These are phyloP conservation scores for Drosophila kikkawai DNA, from an alignment of 1,140 invertebrate species.

Conservation along the genomic window DNA sequence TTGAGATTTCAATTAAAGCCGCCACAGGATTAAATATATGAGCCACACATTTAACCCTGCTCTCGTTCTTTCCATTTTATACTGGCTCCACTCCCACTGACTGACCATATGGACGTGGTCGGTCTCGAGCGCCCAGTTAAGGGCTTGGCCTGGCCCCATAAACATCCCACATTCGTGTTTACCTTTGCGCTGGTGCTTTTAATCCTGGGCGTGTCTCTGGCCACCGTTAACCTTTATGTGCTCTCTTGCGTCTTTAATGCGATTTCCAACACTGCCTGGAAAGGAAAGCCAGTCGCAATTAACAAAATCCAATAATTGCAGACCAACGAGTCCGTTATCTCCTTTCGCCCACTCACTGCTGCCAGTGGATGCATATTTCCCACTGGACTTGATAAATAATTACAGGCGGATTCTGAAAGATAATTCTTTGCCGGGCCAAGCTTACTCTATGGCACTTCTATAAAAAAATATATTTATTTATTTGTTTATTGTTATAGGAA, in stretches of 20 bases:
- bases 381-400: conserved; percentile 40
- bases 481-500: too few relatives aligned
- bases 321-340: conserved; percentile 23
- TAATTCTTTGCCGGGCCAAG: conserved; percentile 5
- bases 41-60: conserved; percentile 2
- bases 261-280: conserved; percentile 48
- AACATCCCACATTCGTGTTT: conserved; percentile 57
- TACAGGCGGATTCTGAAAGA: not conserved
- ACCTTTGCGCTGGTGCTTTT: conserved; percentile 44
- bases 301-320: conserved; percentile 72
- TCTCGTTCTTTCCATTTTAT: not conserved
- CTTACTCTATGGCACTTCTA: not conserved
- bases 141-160: conserved; percentile 58
- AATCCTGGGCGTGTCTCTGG: conserved; percentile 52
- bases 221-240: conserved; percentile 58
- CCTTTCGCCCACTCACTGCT: too few relatives aligned
- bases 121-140: conserved; percentile 61
- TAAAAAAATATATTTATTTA: not conserved
- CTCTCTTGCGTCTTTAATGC: conserved; percentile 39
- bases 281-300: conserved; percentile 53
- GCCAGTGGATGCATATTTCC: conserved; percentile 15
- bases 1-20: conserved; percentile 78
- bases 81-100: conserved; percentile 1
- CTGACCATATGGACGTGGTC: conserved; percentile 50
- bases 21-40: conserved; percentile 50